A percentile compares a stretch with the other conserved stretches of the same genome.
Evolutionary conservation across 2,888 invertebrate species (phyloP).

Genomic region (Chrysolina haemoptera): DNA sequence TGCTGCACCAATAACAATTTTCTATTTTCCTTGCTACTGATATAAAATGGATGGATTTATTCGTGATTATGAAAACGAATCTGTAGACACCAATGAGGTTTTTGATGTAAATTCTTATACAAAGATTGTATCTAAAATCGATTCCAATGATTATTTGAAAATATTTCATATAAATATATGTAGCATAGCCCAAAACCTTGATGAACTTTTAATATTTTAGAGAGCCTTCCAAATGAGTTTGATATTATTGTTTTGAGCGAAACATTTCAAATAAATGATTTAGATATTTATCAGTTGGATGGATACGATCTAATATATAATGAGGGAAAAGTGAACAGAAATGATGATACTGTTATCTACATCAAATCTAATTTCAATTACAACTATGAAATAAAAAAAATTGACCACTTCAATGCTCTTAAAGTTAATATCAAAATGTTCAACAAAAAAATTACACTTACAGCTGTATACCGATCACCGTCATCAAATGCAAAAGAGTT

Average conservation of each 20-base stretch:
- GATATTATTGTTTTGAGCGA: not conserved
- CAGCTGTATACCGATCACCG: no score
- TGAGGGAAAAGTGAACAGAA: not conserved
- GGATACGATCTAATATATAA: not conserved
- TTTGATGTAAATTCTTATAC: not conserved
- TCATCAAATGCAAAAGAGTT: no score
- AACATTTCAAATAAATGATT: not conserved
- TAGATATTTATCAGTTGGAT: not conserved
- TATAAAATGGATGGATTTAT: not conserved
- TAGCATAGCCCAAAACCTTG: constrained; percentile 16
- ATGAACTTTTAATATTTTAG: constrained; percentile 2
- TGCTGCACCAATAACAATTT: no score
- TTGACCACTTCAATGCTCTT: not conserved
- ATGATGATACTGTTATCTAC: not conserved
- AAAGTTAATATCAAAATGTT: not conserved
- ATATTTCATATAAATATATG: constrained; percentile 1
- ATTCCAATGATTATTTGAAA: not conserved
- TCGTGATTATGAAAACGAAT: not conserved
- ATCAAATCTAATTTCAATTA: not conserved
- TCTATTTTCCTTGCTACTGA: not conserved
- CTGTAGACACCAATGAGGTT: not conserved
- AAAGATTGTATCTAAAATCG: constrained; percentile 10
- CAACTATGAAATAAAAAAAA: not conserved
- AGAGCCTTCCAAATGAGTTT: constrained; percentile 7
- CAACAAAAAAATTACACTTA: not conserved